Base-by-base conservation (phyloP, 2,797 vertebrate genomes). In the Brachyrhaphis roseni region DNA sequence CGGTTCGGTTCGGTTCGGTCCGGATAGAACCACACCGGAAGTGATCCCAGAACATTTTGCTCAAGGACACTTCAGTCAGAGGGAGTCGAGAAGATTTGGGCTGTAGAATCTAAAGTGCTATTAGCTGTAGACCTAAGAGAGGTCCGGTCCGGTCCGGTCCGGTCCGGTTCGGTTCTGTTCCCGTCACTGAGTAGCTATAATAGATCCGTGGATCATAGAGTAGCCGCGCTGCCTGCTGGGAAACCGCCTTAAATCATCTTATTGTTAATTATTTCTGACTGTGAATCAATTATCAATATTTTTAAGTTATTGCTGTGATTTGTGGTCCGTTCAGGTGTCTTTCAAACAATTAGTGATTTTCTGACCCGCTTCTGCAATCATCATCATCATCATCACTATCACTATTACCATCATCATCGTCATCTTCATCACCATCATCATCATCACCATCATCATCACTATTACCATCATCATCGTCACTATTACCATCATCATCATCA, bases 151-250 rank as follows among this genome's bases (percentile, higher is more conserved):
- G 79, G 79, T 5, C 94, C 94, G 89, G 94, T 92, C 94, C 94
- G 89, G 94, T 91, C 87, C 93, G 80, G 78, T 18, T 94, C 94
- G 89, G 95, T 81, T 75, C 88, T 79, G 87, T 86, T 84, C 92
- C 88, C 84, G 90, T 92, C 89, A 91, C 91, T 89, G 82, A 96
- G 96, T 97, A 97, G 97, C 97, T 98, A 98, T 98, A 98, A 96
- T 95, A 96, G 96, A 95, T 95, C 94, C 90, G 96, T 96, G 96
- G 95, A 96, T 90, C 95, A 95, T 47, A 76, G 74, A 12, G 74
- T 76, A 76, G 75, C 75, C 28, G 28, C 5, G 18, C 8, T 20
- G 34, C 39, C 39, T 75, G 74, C 74, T 76, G 75, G 59, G 18
- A 76, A 76, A 76, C 75, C 16, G 75, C 75, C 75, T 77, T 77